These are phyloP conservation scores for Molothrus ater DNA, from an alignment of 2,797 vertebrate species.

Conservation along the genomic window DNA sequence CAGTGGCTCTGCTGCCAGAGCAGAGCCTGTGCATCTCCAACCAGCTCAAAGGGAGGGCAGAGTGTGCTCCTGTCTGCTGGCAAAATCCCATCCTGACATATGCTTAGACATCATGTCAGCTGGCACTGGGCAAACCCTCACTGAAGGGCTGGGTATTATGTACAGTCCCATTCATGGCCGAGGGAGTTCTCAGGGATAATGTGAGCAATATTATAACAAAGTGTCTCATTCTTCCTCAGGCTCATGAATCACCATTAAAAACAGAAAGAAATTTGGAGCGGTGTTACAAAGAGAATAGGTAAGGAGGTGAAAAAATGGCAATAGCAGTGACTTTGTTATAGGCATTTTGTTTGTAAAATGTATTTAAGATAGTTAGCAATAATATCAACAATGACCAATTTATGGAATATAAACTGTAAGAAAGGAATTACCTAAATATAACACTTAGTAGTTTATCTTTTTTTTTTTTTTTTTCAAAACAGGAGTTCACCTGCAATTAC, in stretches of 20 bases:
- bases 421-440: neutral
- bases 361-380: neutral
- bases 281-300: neutral
- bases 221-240: neutral
- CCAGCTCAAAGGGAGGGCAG: constrained; percentile 35
- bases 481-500: neutral
- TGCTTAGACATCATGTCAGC: constrained; percentile 39
- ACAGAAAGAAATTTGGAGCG: neutral
- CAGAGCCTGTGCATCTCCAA: neutral
- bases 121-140: constrained; percentile 18
- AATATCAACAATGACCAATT: neutral
- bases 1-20: constrained; percentile 34
- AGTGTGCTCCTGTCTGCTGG: neutral
- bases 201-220: neutral
- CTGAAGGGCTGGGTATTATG: constrained; percentile 16
- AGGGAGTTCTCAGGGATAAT: neutral
- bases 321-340: neutral
- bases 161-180: neutral
- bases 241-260: constrained; percentile 3
- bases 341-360: neutral
- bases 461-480: neutral
- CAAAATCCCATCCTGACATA: constrained; percentile 51
- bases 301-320: neutral
- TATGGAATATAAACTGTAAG: neutral
- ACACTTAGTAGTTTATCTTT: neutral